These are phyloP conservation scores for Eumerus sabulonum DNA, from an alignment of 2,888 invertebrate species.

Conservation along the genomic window DNA sequence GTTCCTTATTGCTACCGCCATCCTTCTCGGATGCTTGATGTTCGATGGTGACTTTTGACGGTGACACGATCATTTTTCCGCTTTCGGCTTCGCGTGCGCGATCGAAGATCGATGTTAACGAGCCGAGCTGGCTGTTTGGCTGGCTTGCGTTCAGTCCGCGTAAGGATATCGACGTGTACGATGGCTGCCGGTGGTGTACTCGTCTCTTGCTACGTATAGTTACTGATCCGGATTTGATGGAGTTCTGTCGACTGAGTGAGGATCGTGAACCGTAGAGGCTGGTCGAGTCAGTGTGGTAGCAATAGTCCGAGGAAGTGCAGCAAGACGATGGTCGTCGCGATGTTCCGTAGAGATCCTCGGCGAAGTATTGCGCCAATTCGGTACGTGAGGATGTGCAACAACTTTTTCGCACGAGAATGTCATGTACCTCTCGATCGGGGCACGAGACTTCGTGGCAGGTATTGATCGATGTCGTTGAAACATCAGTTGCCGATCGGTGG, in stretches of 20 bases:
- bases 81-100: conserved; percentile 74
- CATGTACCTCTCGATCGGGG: conserved; percentile 77
- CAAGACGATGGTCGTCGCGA: conserved; percentile 77
- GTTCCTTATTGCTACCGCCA: conserved; percentile 74
- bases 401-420: conserved; percentile 76
- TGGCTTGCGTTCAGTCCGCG: conserved; percentile 76
- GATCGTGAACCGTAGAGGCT: conserved; percentile 78
- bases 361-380: conserved; percentile 78
- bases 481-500: conserved; percentile 77
- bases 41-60: conserved; percentile 75
- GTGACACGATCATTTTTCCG: conserved; percentile 72
- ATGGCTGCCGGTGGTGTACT: conserved; percentile 76
- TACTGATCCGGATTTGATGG: conserved; percentile 77
- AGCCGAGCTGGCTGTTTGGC: conserved; percentile 76
- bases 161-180: conserved; percentile 77
- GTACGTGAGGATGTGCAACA: conserved; percentile 76
- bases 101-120: conserved; percentile 77
- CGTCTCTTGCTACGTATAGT: conserved; percentile 75
- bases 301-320: conserved; percentile 79
- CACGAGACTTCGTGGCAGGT: conserved; percentile 76
- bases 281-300: conserved; percentile 79
- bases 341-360: conserved; percentile 77
- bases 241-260: conserved; percentile 78
- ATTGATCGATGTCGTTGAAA: conserved; percentile 75
- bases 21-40: conserved; percentile 75